A percentile compares a stretch with the other conserved stretches of the same genome.
Conservation (phyloP, 2,888 invertebrate genomes). For the Sussaba pulchella region DNA sequence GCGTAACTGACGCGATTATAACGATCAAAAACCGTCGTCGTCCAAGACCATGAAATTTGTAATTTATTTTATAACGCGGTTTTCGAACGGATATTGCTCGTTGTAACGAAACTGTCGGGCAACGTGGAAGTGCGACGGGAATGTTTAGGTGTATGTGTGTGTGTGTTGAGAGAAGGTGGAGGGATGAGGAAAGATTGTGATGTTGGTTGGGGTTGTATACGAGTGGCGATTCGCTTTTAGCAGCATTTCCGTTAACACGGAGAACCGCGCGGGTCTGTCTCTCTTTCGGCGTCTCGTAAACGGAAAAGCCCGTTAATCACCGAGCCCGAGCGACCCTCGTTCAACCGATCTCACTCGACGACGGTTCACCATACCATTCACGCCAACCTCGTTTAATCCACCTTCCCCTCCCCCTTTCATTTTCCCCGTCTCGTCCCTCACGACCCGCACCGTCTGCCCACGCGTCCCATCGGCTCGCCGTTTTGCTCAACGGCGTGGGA, state of each 20-base stretch:
- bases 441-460: no score
- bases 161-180: no score
- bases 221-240: constrained; percentile 52
- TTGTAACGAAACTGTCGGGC: constrained; percentile 45
- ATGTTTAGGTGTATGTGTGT: no score
- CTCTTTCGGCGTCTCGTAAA: constrained; percentile 53
- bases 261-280: constrained; percentile 3
- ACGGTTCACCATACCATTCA: constrained; percentile 33
- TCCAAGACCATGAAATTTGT: no score
- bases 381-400: background rate
- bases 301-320: constrained; percentile 59
- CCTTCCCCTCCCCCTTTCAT: no score
- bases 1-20: no score
- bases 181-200: constrained; percentile 2
- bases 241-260: constrained; percentile 38
- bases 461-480: background rate
- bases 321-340: constrained; percentile 33
- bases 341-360: constrained; percentile 39
- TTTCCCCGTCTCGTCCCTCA: constrained; percentile 1
- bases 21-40: no score
- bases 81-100: constrained; percentile 58
- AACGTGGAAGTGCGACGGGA: background rate
- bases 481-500: background rate
- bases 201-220: constrained; percentile 4
- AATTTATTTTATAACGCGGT: constrained; percentile 54